Evolutionary conservation across 2,113 vertebrate species (phyloP), one percentile per base, ranked within the genome.

Genomic region (Mus musculus): DNA sequence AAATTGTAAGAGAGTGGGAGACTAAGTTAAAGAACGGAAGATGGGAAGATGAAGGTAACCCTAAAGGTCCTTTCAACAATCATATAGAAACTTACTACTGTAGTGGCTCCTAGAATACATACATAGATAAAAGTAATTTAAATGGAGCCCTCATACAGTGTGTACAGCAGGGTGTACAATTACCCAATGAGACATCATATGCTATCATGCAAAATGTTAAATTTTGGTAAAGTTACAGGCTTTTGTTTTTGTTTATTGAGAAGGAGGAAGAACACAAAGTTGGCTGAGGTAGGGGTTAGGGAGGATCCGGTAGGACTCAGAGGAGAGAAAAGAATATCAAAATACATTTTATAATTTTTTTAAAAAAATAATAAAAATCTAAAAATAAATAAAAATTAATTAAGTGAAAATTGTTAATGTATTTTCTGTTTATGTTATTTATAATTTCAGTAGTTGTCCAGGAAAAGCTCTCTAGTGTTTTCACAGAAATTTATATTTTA

Each of bases 371-470:
- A 36, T 56, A 56, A 26, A 59, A n/a, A 56, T 22, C 54, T 19
- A n/a, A 7, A 36, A 36, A 80, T 10, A 80, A 80, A 30, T 20
- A 80, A 80, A 78, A 80, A 33, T 36, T 54, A 33, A 5, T 61
- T 78, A 30, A 36, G 26, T 30, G 22, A n/a, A 42, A 59, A 76
- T 10, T 16, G 61, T 80, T 84, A 82, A 61, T 46, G 33, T 69
- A 52, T 49, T 95, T 69, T 73, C 24, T 93, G 26, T 72, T 61
- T 52, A 17, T 94, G 86, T 85, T 86, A 86, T 82, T 42, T 9
- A 78, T 16, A 88, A 94, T 94, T 81, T 90, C 82, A 78, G 13
- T 92, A 90, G 26, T 54, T 91, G 67, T 73, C 24, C 26, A 49
- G 63, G 52, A 30, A 75, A 95, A 59, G 3, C 2, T 73, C 42